These are phyloP conservation scores for Neotragus pygmaeus DNA, from an alignment of 2,113 vertebrate genomes.

Conservation along the genomic window DNA sequence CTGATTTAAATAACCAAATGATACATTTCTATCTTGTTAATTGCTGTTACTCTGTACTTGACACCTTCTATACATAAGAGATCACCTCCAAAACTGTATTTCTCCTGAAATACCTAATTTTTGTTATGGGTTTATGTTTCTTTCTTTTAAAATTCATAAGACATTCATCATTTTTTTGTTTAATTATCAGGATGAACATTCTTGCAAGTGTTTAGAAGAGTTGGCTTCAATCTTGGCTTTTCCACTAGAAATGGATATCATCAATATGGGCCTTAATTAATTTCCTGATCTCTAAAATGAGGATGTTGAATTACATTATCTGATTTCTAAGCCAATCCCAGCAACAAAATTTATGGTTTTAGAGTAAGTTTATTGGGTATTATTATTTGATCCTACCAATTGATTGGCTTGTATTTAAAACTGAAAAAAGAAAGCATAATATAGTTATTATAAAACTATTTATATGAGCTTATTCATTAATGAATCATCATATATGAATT, in stretches of 20 bases:
- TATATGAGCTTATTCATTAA: background rate
- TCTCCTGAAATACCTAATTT: constrained; percentile 1
- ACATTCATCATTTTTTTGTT: background rate
- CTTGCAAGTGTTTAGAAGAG: background rate
- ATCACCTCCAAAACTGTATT: background rate
- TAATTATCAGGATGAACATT: background rate
- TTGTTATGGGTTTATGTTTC: background rate
- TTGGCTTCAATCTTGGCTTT: background rate
- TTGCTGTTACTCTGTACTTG: constrained; percentile 13
- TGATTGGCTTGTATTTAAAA: background rate
- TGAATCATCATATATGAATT: background rate
- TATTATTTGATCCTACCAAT: background rate
- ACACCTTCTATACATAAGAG: background rate
- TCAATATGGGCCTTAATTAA: background rate
- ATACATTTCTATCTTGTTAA: constrained; percentile 17
- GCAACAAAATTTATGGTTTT: background rate
- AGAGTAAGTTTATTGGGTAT: background rate
- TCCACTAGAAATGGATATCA: background rate
- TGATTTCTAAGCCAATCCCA: background rate
- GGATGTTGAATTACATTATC: background rate
- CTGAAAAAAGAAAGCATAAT: background rate
- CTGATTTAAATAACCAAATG: constrained; percentile 35
- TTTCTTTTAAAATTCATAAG: background rate
- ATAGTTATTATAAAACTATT: background rate
- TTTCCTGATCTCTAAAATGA: background rate